Evolutionary conservation across 2,888 invertebrate genomes (phyloP).

Genomic region (Ramazzottius varieornatus): DNA sequence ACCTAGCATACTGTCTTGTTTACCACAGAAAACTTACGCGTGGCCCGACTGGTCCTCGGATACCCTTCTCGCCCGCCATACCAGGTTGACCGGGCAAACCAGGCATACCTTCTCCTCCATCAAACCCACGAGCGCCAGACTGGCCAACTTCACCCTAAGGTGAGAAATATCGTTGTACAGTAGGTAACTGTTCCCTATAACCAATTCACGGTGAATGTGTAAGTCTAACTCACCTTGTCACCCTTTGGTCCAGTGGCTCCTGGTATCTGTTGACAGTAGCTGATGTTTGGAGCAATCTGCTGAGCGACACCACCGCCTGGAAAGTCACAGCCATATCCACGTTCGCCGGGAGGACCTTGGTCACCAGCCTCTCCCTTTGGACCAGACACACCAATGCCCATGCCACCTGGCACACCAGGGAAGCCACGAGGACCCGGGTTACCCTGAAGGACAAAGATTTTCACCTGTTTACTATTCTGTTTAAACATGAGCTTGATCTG

Average conservation of each 20-base stretch:
- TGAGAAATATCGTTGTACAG: constrained; percentile 6
- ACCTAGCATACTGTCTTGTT: background rate
- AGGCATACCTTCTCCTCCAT: constrained; percentile 6
- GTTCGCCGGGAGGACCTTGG: background rate
- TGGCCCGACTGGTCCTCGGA: background rate
- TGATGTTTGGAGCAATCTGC: background rate
- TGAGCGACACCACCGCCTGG: background rate
- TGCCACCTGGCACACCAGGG: constrained; percentile 16
- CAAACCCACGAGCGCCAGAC: constrained; percentile 7
- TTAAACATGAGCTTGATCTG: no score
- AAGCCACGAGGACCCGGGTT: constrained; percentile 17
- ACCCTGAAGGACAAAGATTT: constrained; percentile 12
- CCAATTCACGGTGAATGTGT: no score
- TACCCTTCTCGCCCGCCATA: constrained; percentile 6
- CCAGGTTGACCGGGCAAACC: constrained; percentile 8
- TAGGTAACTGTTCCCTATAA: no score
- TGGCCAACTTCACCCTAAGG: constrained; percentile 9
- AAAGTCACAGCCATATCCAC: background rate
- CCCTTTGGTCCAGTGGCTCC: constrained; percentile 20
- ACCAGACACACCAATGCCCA: background rate
- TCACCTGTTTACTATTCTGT: no score
- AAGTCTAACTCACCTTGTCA: constrained; percentile 12
- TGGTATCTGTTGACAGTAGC: background rate
- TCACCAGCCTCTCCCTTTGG: background rate
- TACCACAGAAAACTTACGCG: background rate